These are phyloP conservation scores for Pachycephus smyrnensis DNA, from an alignment of 2,888 invertebrate species.

Conservation along the genomic window DNA sequence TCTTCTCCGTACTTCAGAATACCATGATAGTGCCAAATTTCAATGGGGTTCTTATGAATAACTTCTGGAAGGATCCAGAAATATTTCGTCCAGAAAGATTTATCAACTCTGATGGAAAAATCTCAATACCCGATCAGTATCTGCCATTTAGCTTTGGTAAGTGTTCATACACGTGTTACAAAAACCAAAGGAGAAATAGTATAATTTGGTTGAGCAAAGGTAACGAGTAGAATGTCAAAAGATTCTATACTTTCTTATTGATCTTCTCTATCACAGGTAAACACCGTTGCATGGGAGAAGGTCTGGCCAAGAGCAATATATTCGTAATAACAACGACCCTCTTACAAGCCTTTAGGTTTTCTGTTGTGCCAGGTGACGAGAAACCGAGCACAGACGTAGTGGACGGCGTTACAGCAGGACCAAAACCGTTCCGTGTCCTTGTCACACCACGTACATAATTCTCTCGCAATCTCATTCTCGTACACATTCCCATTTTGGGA, in stretches of 20 bases:
- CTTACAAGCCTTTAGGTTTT: constrained; percentile 79
- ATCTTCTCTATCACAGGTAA: constrained; percentile 65
- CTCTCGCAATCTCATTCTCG: not conserved
- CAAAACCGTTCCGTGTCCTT: constrained; percentile 78
- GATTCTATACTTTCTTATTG: not conserved
- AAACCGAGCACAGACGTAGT: constrained; percentile 76
- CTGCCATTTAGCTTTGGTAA: constrained; percentile 82
- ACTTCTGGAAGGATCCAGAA: constrained; percentile 78
- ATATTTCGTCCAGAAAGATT: constrained; percentile 83
- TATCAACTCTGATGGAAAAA: constrained; percentile 72
- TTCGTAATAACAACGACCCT: constrained; percentile 81
- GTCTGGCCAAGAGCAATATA: constrained; percentile 81
- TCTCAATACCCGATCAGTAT: constrained; percentile 75
- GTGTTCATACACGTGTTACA: constrained; percentile 10
- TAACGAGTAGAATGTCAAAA: not conserved
- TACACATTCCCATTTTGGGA: not conserved
- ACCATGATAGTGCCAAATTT: constrained; percentile 85
- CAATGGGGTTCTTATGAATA: constrained; percentile 78
- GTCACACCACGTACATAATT: constrained; percentile 62
- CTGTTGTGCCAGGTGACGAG: constrained; percentile 74
- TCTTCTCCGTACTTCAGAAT: constrained; percentile 69
- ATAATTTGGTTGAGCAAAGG: not conserved
- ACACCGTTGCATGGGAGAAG: constrained; percentile 86
- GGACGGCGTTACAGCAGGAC: constrained; percentile 84
- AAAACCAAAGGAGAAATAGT: not conserved